These are phyloP conservation scores for Eupithecia subfuscata DNA, from an alignment of 2,888 invertebrate species.

Conservation along the genomic window DNA sequence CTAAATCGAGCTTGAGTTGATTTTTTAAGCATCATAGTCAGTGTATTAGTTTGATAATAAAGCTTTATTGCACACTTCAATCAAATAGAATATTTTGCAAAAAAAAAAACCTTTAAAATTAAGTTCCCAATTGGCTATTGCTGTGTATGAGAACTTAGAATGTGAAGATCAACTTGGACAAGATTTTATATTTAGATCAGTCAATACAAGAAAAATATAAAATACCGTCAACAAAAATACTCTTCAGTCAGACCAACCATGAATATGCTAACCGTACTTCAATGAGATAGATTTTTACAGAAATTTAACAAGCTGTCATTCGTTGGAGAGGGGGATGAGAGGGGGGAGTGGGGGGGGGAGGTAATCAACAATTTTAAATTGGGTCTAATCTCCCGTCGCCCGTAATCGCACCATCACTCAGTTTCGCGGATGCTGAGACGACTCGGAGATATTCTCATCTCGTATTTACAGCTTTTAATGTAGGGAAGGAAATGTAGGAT, in stretches of 20 bases:
- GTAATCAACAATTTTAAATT: constrained; percentile 83
- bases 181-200: too few relatives aligned
- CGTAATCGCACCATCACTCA: constrained; percentile 75
- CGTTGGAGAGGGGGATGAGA: constrained; percentile 40
- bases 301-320: constrained; percentile 75
- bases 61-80: too few relatives aligned
- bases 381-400: constrained; percentile 73
- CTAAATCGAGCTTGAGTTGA: too few relatives aligned
- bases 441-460: constrained; percentile 3
- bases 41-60: too few relatives aligned
- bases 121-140: too few relatives aligned
- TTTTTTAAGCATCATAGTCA: too few relatives aligned
- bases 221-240: background rate
- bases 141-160: too few relatives aligned
- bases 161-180: too few relatives aligned
- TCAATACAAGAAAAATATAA: too few relatives aligned
- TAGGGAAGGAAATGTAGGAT: background rate
- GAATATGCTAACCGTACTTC: constrained; percentile 46
- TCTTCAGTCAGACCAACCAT: background rate
- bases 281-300: constrained; percentile 61
- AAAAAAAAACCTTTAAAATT: too few relatives aligned
- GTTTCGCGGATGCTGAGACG: constrained; percentile 15
- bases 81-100: too few relatives aligned
- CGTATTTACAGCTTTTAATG: constrained; percentile 9
- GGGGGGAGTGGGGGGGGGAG: constrained; percentile 59